Evolutionary conservation across 2,888 invertebrate species (phyloP).

Genomic region (Diaphora mendica): DNA sequence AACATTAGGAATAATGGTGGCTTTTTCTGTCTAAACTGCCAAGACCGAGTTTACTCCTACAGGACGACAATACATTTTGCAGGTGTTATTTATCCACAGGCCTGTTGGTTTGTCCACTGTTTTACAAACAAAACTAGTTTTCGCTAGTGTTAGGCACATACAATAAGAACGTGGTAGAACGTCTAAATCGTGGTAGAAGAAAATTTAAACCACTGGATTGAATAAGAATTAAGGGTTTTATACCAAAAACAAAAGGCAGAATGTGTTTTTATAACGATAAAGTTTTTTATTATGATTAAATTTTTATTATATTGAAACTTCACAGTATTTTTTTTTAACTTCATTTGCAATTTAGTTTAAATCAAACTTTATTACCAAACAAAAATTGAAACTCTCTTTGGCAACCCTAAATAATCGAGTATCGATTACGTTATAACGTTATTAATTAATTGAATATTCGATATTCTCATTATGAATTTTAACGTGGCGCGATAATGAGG

Average conservation of each 20-base stretch:
- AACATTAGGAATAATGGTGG: neutral
- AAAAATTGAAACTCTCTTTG: slow-evolving; percentile 4
- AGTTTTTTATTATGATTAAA: neutral
- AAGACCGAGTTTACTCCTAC: too few relatives aligned
- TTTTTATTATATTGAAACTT: neutral
- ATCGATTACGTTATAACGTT: slow-evolving; percentile 73
- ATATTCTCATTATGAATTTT: slow-evolving; percentile 80
- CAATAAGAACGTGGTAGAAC: too few relatives aligned
- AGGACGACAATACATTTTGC: too few relatives aligned
- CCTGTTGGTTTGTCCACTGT: neutral
- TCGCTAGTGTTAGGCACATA: neutral
- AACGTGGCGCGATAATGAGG: slow-evolving; percentile 76
- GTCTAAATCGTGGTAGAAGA: neutral
- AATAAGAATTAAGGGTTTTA: neutral
- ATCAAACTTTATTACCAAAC: neutral
- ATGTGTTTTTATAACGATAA: neutral
- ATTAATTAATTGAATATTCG: slow-evolving; percentile 81
- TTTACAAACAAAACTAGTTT: too few relatives aligned
- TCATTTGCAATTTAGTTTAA: neutral
- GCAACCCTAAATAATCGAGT: slow-evolving; percentile 49
- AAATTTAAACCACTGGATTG: too few relatives aligned
- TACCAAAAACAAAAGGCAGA: neutral
- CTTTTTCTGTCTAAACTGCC: too few relatives aligned
- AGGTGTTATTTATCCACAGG: too few relatives aligned
- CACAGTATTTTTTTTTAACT: neutral